Percentiles rank a stretch among this genome's conserved stretches.
Conservation (phyloP, 2,113 vertebrate genomes). For the Paracanthobrama guichenoti region DNA sequence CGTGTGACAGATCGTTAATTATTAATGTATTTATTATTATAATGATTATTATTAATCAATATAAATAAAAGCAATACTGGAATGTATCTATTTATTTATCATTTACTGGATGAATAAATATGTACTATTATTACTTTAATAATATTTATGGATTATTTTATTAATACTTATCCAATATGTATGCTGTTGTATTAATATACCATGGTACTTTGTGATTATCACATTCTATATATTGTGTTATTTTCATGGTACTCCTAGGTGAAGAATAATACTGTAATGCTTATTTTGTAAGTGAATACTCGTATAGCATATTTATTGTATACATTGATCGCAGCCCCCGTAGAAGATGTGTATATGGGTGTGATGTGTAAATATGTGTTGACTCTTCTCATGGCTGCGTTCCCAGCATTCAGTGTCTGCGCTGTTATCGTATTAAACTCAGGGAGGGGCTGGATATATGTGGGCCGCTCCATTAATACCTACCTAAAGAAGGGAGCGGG, state of each 20-base stretch:
- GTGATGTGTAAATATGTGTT: slow-evolving; percentile 7
- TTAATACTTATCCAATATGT: neutral
- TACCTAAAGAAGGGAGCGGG: slow-evolving; percentile 54
- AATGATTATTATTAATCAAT: no score
- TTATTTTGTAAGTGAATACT: neutral
- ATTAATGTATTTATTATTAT: no score
- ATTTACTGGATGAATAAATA: neutral
- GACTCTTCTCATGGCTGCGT: slow-evolving; percentile 10
- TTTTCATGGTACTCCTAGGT: no score
- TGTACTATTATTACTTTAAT: neutral
- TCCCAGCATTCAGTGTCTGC: slow-evolving; percentile 12
- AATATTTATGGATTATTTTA: neutral
- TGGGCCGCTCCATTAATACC: slow-evolving; percentile 53
- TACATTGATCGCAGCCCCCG: neutral
- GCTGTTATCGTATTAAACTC: neutral
- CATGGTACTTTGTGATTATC: neutral
- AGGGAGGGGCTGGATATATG: slow-evolving; percentile 47
- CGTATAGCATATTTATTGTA: neutral
- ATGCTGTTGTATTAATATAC: neutral
- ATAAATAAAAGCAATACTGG: no score
- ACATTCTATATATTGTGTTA: neutral
- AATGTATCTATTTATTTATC: no score
- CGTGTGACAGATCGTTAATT: no score
- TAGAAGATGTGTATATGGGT: slow-evolving; percentile 5
- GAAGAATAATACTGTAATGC: neutral